Evolutionary conservation across 2,888 invertebrate species (phyloP).

Genomic region (Lycaena phlaeas): DNA sequence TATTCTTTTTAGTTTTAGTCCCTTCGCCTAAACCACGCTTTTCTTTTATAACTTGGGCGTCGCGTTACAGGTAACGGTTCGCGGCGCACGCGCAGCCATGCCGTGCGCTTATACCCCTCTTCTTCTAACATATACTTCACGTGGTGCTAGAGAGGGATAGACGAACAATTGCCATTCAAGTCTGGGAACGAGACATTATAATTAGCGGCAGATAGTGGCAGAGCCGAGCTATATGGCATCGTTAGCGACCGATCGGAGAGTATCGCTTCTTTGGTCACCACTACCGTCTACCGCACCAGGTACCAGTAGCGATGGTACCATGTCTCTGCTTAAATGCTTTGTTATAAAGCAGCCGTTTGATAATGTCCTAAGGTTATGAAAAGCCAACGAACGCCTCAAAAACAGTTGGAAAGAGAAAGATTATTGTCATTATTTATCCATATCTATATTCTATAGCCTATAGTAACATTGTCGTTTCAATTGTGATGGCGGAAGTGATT

Average conservation of each 20-base stretch:
- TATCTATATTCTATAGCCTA: too few relatives aligned
- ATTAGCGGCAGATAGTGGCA: conserved; percentile 20
- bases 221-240: background rate
- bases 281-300: background rate
- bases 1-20: too few relatives aligned
- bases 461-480: too few relatives aligned
- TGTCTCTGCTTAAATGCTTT: too few relatives aligned
- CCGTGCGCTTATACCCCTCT: conserved; percentile 17
- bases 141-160: conserved; percentile 27
- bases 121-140: background rate
- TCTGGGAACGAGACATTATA: conserved; percentile 36
- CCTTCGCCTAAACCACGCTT: too few relatives aligned
- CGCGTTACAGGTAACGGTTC: conserved; percentile 24
- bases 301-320: too few relatives aligned
- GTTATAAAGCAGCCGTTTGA: too few relatives aligned
- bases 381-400: too few relatives aligned
- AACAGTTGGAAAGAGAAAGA: too few relatives aligned
- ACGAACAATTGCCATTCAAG: conserved; percentile 49
- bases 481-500: too few relatives aligned
- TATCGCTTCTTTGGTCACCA: background rate
- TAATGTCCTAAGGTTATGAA: too few relatives aligned
- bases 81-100: conserved; percentile 24
- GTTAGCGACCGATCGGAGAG: background rate
- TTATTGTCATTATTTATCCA: too few relatives aligned
- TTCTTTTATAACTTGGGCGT: conserved; percentile 15